These are phyloP conservation scores for Lasioglossum lativentre DNA, from an alignment of 2,888 invertebrate genomes.

Conservation along the genomic window DNA sequence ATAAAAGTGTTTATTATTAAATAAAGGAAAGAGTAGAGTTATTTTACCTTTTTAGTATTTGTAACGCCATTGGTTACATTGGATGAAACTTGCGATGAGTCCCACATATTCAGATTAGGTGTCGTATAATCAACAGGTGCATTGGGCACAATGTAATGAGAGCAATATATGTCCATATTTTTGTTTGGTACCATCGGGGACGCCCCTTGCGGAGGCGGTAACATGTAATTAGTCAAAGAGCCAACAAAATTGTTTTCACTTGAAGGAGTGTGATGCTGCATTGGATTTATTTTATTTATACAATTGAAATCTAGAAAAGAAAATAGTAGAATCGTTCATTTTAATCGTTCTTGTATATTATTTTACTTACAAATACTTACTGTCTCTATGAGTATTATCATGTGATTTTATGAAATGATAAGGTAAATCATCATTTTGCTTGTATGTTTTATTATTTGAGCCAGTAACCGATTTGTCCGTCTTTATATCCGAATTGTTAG, in stretches of 20 bases:
- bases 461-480: constrained; percentile 78
- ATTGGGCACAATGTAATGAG: constrained; percentile 81
- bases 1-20: neutral
- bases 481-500: constrained; percentile 74
- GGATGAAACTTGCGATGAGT: constrained; percentile 76
- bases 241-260: constrained; percentile 80
- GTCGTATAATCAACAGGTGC: constrained; percentile 78
- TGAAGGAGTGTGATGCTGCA: constrained; percentile 74
- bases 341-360: neutral
- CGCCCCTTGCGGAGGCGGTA: constrained; percentile 77
- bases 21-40: neutral
- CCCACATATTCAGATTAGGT: constrained; percentile 81
- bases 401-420: constrained; percentile 79
- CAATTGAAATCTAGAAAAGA: constrained; percentile 75
- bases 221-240: constrained; percentile 78
- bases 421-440: constrained; percentile 82
- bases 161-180: constrained; percentile 78
- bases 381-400: constrained; percentile 79
- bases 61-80: constrained; percentile 77
- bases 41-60: constrained; percentile 76
- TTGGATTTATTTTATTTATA: constrained; percentile 72
- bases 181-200: constrained; percentile 77
- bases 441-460: constrained; percentile 77
- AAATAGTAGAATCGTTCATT: constrained; percentile 1
- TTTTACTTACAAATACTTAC: constrained; percentile 65